A percentile compares a stretch with the other conserved stretches of the same genome.
Evolutionary conservation across 2,113 vertebrate genomes (phyloP).

Genomic region (Microcebus jonahi): DNA sequence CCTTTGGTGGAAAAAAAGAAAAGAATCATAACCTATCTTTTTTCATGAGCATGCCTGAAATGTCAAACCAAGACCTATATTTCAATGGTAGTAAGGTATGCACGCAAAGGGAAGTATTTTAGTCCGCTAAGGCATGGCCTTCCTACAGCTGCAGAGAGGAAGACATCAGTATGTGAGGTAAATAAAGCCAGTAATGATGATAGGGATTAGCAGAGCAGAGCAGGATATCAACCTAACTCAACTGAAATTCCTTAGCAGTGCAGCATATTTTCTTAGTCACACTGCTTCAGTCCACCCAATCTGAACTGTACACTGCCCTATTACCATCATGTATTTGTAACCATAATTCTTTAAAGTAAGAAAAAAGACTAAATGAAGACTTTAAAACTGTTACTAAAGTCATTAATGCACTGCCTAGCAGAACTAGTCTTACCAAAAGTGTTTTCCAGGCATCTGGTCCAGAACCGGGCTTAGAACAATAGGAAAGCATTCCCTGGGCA

Average conservation of each 20-base stretch:
- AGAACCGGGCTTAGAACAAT: rapidly evolving
- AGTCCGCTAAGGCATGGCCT: rapidly evolving
- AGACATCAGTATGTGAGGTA: too few species aligned
- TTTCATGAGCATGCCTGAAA: not conserved
- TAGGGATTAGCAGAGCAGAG: not conserved
- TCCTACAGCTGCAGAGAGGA: not conserved
- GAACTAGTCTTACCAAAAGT: not conserved
- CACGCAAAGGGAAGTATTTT: not conserved
- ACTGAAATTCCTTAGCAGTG: not conserved
- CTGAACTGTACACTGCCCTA: not conserved
- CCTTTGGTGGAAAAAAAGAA: slow-evolving; percentile 31
- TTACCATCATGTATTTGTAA: not conserved
- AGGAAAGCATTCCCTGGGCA: not conserved
- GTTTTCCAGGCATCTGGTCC: not conserved
- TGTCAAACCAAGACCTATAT: not conserved
- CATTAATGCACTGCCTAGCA: not conserved
- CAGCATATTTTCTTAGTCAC: not conserved
- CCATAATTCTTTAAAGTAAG: not conserved
- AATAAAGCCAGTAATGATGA: not conserved
- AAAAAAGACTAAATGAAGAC: not conserved
- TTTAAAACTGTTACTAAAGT: not conserved
- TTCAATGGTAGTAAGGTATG: not conserved
- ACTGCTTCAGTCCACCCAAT: not conserved
- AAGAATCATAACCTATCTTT: not conserved
- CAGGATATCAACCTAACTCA: not conserved